Evolutionary conservation across 1,140 invertebrate genomes (phyloP).

Genomic region (Branchinecta lynchi): DNA sequence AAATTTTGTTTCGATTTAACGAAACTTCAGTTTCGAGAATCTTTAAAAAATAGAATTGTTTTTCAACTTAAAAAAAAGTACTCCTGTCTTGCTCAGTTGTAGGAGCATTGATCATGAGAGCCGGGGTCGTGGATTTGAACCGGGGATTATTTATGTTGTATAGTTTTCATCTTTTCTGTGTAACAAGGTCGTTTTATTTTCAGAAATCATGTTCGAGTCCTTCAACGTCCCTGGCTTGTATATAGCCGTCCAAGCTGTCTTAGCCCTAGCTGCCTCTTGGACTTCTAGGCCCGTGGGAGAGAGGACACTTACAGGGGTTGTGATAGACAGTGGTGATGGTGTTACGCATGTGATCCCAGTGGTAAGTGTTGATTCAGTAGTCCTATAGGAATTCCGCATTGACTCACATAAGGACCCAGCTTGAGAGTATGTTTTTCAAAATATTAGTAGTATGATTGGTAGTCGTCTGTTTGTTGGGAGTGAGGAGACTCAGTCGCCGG

Average conservation of each 20-base stretch:
- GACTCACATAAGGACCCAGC: background rate
- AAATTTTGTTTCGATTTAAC: too few species aligned
- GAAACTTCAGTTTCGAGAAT: too few species aligned
- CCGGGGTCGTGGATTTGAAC: too few species aligned
- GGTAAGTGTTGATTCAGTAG: slow-evolving; percentile 36
- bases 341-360: slow-evolving; percentile 99
- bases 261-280: slow-evolving; percentile 96
- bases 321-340: slow-evolving; percentile 98
- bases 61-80: too few species aligned
- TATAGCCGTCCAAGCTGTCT: slow-evolving; percentile 94
- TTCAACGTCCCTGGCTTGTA: slow-evolving; percentile 99
- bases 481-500: too few species aligned
- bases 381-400: too few species aligned
- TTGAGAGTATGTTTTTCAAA: slow-evolving; percentile 24
- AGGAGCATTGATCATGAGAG: too few species aligned
- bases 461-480: too few species aligned
- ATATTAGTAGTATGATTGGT: slow-evolving; percentile 15
- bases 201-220: slow-evolving; percentile 99
- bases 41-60: too few species aligned
- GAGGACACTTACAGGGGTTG: slow-evolving; percentile 86
- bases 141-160: too few species aligned
- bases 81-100: too few species aligned
- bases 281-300: slow-evolving; percentile 71
- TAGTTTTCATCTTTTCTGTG: too few species aligned
- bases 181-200: slow-evolving; percentile 21